Conservation (phyloP, 2,113 vertebrate genomes). For the Notiomystis cincta region DNA sequence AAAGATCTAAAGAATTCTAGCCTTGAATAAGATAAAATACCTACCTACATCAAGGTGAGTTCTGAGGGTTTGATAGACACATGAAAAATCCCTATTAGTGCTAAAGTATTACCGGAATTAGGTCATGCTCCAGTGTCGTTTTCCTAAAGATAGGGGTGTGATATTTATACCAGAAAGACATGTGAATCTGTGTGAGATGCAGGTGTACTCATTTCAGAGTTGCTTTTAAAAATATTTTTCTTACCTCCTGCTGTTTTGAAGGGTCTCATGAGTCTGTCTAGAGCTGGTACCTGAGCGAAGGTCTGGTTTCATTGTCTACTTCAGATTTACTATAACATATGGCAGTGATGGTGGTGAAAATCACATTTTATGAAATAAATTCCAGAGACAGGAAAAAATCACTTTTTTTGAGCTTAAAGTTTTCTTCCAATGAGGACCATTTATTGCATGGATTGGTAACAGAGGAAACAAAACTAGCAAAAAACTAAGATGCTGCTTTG, state of each 20-base stretch:
- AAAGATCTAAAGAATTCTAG: not conserved
- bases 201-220: not conserved
- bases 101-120: not conserved
- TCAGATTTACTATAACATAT: not conserved
- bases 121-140: not conserved
- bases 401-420: not conserved
- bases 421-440: not conserved
- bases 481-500: not conserved
- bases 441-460: not conserved
- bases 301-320: not conserved
- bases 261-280: not conserved
- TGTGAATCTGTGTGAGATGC: not conserved
- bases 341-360: not conserved
- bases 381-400: not conserved
- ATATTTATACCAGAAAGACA: not conserved
- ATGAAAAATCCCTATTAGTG: not conserved
- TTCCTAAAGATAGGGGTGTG: not conserved
- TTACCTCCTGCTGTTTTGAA: not conserved
- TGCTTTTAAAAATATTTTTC: not conserved
- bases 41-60: not conserved
- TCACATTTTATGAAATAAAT: not conserved
- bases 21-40: not conserved
- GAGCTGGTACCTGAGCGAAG: not conserved
- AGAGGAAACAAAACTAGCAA: not conserved
- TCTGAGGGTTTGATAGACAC: not conserved